Percentiles rank a stretch among this genome's conserved stretches.
These are phyloP conservation scores for Alitta virens DNA, from an alignment of 2,888 invertebrate genomes.

Conservation along the genomic window DNA sequence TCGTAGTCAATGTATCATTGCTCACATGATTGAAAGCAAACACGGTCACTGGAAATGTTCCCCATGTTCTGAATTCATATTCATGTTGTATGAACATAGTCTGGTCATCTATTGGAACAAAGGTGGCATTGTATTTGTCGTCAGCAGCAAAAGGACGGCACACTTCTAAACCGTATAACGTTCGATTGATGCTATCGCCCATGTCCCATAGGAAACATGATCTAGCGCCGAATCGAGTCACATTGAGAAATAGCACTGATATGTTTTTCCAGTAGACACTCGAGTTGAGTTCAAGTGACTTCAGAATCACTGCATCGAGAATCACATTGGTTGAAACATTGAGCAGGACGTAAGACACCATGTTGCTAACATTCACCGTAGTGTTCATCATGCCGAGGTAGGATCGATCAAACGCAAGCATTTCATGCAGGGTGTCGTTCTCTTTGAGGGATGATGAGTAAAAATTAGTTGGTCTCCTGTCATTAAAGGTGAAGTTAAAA, in stretches of 20 bases:
- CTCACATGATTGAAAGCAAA: conserved; percentile 8
- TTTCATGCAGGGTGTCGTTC: background rate
- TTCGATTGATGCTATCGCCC: background rate
- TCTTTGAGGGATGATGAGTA: background rate
- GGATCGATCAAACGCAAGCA: background rate
- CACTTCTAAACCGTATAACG: too few species aligned
- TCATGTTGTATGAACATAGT: background rate
- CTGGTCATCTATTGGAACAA: too few species aligned
- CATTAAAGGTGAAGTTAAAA: background rate
- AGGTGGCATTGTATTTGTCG: too few species aligned
- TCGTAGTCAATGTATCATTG: background rate
- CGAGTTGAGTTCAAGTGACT: background rate
- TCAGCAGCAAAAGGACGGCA: too few species aligned
- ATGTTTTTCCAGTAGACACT: background rate
- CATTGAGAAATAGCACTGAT: background rate
- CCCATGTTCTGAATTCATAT: background rate
- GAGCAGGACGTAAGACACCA: background rate
- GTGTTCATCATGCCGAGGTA: background rate
- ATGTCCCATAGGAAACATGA: conserved; percentile 1
- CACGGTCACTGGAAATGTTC: background rate
- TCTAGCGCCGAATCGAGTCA: background rate
- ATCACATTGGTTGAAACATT: background rate
- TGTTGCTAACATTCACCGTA: background rate
- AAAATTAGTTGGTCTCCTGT: background rate
- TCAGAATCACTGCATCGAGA: background rate